Evolutionary conservation across 64 coral and sea anemone genomes (phyloP), one percentile per base, ranked within the genome.

Genomic region (Cladopsammia gracilis): DNA sequence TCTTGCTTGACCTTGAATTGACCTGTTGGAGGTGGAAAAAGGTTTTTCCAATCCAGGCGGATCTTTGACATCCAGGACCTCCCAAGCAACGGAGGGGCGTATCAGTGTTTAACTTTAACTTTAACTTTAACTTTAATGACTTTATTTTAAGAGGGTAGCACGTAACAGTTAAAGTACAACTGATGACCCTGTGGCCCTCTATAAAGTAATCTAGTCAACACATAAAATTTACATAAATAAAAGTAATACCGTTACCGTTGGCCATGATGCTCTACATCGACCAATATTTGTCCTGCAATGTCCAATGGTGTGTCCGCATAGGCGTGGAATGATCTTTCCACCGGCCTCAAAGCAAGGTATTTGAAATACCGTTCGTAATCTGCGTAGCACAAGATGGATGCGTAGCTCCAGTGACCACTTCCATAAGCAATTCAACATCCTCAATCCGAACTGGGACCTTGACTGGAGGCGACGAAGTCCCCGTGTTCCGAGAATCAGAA

Each of bases 341-440:
- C 85, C 42, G 85, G 85, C 23, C 50, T n/a, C 22, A 87, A 11
- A 10, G 69, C 50, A 4, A 73, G 50, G 56, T 84, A 1, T 62
- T 64, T 84, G 60, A 84, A 84, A 62, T 84, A 84, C 10, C 26
- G 58, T 45, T 84, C 85, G 13, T 87, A 87, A 87, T 72, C 85
- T 23, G 48, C 68, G 58, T 57, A 87, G 54, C 24, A 20, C 44
- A 58, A 8, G 6, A 73, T 54, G 3, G 69, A 87, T 5, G 85
- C 69, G 10, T 53, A 4, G 4, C 52, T 54, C 52, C 2, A 7
- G 52, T 54, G 52, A 7, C 52, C 11, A 87, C 50, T 87, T 87
- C 49, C 46, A 75, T 75, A 3, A 14, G 43, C 48, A 75, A 46
- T 15, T 87, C 68, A 71, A 87, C 7, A 72, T 74, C 66, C 22